Evolutionary conservation across 1,140 invertebrate genomes (phyloP).

Genomic region (Procambarus virginalis): DNA sequence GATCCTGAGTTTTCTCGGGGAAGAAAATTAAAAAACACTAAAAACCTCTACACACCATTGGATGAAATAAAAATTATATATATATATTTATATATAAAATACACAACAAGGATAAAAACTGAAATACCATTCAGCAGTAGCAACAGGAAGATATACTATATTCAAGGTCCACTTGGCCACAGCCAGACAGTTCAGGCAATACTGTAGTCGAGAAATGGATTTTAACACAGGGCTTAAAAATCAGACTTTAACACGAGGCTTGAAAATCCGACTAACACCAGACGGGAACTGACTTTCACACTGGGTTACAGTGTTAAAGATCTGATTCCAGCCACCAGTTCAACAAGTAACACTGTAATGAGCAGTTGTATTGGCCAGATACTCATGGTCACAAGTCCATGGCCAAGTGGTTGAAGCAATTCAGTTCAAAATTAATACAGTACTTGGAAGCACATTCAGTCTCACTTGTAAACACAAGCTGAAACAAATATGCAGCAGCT

Average conservation of each 20-base stretch:
- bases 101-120: conserved; percentile 54
- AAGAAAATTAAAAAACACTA: conserved; percentile 8
- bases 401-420: conserved; percentile 9
- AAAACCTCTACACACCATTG: conserved; percentile 10
- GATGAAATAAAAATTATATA: conserved; percentile 27
- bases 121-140: conserved; percentile 29
- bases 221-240: background rate
- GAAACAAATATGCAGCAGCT: conserved; percentile 19
- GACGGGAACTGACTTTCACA: no score
- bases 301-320: no score
- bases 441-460: conserved; percentile 3
- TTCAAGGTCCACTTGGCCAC: background rate
- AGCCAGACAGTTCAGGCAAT: background rate
- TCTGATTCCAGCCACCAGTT: no score
- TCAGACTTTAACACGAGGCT: background rate
- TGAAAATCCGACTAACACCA: background rate
- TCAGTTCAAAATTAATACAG: conserved; percentile 5
- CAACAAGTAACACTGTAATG: background rate
- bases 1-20: conserved; percentile 59
- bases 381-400: background rate
- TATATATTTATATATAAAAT: conserved; percentile 29
- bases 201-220: background rate
- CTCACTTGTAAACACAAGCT: conserved; percentile 22
- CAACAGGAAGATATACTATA: conserved; percentile 6
- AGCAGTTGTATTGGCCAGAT: background rate